These are phyloP conservation scores for Oncorhynchus masou DNA, from an alignment of 2,113 vertebrate species.

Conservation along the genomic window DNA sequence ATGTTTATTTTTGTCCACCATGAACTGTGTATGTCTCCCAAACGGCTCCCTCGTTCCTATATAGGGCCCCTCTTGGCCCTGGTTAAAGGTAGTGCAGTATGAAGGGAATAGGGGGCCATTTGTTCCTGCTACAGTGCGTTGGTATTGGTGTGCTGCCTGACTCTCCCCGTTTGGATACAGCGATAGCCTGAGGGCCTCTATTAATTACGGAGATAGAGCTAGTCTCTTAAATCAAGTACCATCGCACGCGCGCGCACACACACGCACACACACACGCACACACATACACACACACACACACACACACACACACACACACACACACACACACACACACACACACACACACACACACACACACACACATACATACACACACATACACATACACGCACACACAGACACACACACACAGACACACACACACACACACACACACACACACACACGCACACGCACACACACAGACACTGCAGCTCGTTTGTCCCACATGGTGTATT, in stretches of 20 bases:
- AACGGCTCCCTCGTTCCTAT: not conserved
- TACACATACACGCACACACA: not conserved
- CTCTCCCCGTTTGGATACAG: slow-evolving; percentile 37
- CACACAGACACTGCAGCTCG: slow-evolving; percentile 13
- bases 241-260: too few relatives aligned
- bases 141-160: not conserved
- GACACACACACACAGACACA: not conserved
- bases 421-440: not conserved
- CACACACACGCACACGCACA: not conserved
- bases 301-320: slow-evolving; percentile 2
- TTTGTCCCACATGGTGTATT: slow-evolving; percentile 2
- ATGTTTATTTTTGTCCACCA: not conserved
- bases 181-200: slow-evolving; percentile 35
- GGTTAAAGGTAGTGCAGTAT: too few relatives aligned
- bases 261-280: not conserved
- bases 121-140: slow-evolving; percentile 16
- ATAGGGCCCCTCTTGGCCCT: too few relatives aligned
- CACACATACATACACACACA: not conserved
- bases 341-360: not conserved
- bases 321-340: not conserved
- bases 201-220: slow-evolving; percentile 42
- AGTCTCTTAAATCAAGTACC: slow-evolving; percentile 15
- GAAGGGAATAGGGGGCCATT: not conserved
- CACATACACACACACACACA: not conserved
- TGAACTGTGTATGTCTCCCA: not conserved